These are phyloP conservation scores for Limnodromus scolopaceus DNA, from an alignment of 2,797 vertebrate species.

Conservation along the genomic window DNA sequence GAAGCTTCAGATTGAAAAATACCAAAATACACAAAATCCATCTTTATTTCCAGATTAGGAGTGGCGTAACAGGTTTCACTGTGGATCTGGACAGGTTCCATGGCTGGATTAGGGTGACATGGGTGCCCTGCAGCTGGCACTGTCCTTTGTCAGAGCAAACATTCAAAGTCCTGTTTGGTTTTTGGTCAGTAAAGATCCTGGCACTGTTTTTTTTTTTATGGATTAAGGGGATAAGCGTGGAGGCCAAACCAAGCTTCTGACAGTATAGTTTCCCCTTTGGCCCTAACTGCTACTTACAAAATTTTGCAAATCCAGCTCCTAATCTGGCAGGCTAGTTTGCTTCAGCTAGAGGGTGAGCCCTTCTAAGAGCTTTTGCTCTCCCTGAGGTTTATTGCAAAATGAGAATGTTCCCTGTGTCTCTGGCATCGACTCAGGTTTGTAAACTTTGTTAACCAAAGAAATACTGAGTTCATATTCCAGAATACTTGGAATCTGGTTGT, in stretches of 20 bases:
- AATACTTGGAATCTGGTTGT: conserved; percentile 72
- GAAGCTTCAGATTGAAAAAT: background rate
- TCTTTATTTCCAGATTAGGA: background rate
- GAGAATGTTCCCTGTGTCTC: conserved; percentile 12
- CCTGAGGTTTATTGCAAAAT: conserved; percentile 46
- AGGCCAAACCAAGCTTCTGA: background rate
- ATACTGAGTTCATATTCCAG: conserved; percentile 53
- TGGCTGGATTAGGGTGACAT: background rate
- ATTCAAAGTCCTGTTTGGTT: conserved; percentile 6
- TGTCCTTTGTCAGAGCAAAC: background rate
- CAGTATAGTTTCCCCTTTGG: background rate
- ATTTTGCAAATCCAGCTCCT: background rate
- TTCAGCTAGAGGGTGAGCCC: background rate
- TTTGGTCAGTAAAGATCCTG: background rate
- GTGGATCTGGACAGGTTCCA: background rate
- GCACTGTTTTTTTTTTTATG: background rate
- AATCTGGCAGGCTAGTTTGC: background rate
- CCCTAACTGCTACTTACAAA: background rate
- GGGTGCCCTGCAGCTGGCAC: background rate
- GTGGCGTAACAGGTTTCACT: background rate
- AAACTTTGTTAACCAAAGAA: conserved; percentile 43
- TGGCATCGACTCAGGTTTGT: conserved; percentile 30
- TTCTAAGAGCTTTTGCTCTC: background rate
- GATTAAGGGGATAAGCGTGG: background rate
- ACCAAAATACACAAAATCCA: background rate